Conservation (phyloP, 1,140 invertebrate species). For the Cydia splendana region DNA sequence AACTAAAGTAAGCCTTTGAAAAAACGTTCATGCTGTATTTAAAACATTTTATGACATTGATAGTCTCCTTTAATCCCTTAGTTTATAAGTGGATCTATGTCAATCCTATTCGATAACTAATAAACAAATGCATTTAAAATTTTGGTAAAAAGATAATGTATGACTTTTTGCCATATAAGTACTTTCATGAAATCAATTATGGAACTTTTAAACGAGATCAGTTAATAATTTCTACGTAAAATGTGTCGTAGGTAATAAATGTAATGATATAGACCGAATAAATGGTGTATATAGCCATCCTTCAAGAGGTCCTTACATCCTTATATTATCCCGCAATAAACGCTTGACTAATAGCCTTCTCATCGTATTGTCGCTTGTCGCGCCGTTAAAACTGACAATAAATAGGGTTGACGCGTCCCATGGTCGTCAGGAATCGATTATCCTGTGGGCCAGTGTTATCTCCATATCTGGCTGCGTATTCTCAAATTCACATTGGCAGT, state of each 20-base stretch:
- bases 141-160: too few species aligned
- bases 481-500: too few species aligned
- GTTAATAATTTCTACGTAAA: too few species aligned
- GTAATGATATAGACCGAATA: not conserved
- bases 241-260: not conserved
- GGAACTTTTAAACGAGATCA: too few species aligned
- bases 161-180: too few species aligned
- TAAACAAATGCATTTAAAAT: too few species aligned
- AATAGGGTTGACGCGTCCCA: not conserved
- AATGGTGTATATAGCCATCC: not conserved
- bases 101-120: too few species aligned
- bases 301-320: not conserved
- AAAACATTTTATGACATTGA: too few species aligned
- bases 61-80: too few species aligned
- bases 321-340: not conserved
- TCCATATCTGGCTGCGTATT: slow-evolving; percentile 45
- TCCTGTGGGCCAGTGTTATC: slow-evolving; percentile 50
- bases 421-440: slow-evolving; percentile 62
- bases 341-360: not conserved
- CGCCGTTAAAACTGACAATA: not conserved
- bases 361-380: not conserved
- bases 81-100: too few species aligned
- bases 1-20: not conserved
- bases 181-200: too few species aligned
- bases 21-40: not conserved